Evolutionary conservation across 2,797 vertebrate species (phyloP).

Genomic region (Cirrhinus mrigala): DNA sequence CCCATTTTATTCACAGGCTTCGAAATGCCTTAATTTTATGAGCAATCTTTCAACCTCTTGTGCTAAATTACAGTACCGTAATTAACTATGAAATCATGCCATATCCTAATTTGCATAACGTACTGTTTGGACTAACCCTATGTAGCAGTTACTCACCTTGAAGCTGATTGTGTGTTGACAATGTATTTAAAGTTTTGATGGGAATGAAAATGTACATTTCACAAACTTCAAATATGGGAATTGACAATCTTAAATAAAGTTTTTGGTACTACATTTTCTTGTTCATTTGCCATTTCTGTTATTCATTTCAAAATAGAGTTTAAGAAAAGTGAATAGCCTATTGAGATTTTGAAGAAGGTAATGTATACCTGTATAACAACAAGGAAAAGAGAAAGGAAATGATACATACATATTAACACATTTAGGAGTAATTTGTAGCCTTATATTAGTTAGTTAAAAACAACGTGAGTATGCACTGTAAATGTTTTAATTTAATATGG

Average conservation of each 20-base stretch:
- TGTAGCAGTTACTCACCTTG: slow-evolving; percentile 17
- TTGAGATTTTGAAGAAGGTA: not conserved
- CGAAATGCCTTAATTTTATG: not conserved
- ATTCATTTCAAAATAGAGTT: slow-evolving; percentile 12
- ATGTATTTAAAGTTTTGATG: slow-evolving; percentile 15
- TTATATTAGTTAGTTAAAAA: not conserved
- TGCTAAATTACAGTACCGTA: slow-evolving; percentile 1
- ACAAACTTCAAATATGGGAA: slow-evolving; percentile 3
- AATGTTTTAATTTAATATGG: not conserved
- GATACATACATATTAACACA: not conserved
- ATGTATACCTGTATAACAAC: slow-evolving; percentile 3
- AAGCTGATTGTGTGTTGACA: slow-evolving; percentile 18
- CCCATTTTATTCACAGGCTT: not conserved
- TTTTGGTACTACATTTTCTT: slow-evolving; percentile 3
- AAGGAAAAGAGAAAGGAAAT: slow-evolving; percentile 17
- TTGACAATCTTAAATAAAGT: not conserved
- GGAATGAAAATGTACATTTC: slow-evolving; percentile 14
- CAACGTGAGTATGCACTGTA: not conserved
- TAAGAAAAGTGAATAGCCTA: not conserved
- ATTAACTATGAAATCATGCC: slow-evolving; percentile 1
- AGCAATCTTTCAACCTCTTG: slow-evolving; percentile 3
- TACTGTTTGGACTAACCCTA: not conserved
- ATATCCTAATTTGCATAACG: not conserved
- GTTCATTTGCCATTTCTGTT: slow-evolving; percentile 12
- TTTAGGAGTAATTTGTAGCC: slow-evolving; percentile 8